Evolutionary conservation across 2,797 vertebrate species (phyloP), one percentile per base, ranked within the genome.

Genomic region (Enteromius thamalakanensis): DNA sequence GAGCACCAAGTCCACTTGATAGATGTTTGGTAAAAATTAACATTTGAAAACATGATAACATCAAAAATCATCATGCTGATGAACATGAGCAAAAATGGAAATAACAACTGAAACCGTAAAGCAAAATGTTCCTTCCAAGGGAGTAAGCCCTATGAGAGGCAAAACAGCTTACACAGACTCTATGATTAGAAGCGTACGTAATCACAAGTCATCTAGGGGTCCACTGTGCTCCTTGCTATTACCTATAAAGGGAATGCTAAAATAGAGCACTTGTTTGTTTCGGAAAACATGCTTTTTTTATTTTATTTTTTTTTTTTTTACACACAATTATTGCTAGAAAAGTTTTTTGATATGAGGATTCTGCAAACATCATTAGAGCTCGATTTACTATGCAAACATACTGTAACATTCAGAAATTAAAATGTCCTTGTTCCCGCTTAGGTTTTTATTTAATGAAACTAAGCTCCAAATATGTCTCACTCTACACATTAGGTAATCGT

Each of bases 171-270:
- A 88, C 87, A 91, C 91, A 89, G 84, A 84, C 82, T 76, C 87
- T 84, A 60, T 82, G 87, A 86, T 85, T 86, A 85, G 84, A 83
- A 23, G 6, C 80, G 91, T 90, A 90, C 90, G 90, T 92, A 93
- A 93, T 88, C 84, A 37, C 70, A 83, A 86, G 75, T 74, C 76
- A 79, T 81, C 49, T 55, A 34, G 14, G 68, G 79, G 23, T 47
- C 85, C 65, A 68, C 64, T 49, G 68, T 70, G 62, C 79, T 80
- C 55, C 89, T 80, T 87, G 85, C 85, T 87, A 90, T 88, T 91
- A 93, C 90, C 94, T 94, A 94, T 94, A 95, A 94, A 94, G 93
- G 94, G 93, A 93, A 92, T 65, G 87, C 70, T 89, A 77, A 89
- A 84, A 80, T 81, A 53, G 87, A 89, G 83, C 87, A 79, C 86